phyloP scores from a whole-genome alignment of 2,888 invertebrate species.

The Neoitamus cyanurus region DNA sequence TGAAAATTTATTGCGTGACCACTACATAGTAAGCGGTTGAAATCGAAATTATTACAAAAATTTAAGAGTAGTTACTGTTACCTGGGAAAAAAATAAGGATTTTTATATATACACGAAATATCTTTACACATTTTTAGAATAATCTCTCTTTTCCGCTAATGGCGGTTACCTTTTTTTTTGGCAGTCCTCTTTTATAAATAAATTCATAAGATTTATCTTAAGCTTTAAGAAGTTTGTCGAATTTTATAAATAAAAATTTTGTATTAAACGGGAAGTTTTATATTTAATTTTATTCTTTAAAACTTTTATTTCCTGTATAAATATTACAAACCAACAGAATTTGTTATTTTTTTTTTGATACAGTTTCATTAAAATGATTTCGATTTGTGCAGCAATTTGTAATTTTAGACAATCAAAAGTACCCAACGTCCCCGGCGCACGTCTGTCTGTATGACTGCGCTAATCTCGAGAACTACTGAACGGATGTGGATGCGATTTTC shows the following conservation, averaged over 20 bases:
- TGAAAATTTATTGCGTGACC: not conserved
- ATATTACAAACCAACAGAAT: too few relatives aligned
- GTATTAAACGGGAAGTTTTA: not conserved
- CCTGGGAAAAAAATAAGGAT: not conserved
- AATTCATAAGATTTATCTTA: not conserved
- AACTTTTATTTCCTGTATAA: too few relatives aligned
- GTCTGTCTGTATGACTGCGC: too few relatives aligned
- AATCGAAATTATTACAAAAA: conserved; percentile 10
- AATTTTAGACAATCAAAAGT: too few relatives aligned
- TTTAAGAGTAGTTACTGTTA: conserved; percentile 11
- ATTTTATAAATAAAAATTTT: conserved; percentile 35
- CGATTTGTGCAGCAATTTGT: too few relatives aligned
- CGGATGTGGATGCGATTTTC: too few relatives aligned
- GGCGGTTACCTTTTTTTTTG: not conserved
- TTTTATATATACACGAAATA: not conserved
- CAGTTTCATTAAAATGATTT: too few relatives aligned
- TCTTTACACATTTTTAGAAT: conserved; percentile 12
- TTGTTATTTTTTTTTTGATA: too few relatives aligned
- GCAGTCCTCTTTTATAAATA: not conserved
- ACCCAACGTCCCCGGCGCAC: too few relatives aligned
- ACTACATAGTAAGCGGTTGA: not conserved
- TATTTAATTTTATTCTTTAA: too few relatives aligned
- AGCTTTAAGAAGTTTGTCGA: conserved; percentile 35
- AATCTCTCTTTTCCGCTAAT: not conserved
- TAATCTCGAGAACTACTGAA: too few relatives aligned